Percentiles rank a stretch among this genome's conserved stretches.
Evolutionary conservation across 2,888 invertebrate genomes (phyloP).

Genomic region (Leucoptera coffeella): DNA sequence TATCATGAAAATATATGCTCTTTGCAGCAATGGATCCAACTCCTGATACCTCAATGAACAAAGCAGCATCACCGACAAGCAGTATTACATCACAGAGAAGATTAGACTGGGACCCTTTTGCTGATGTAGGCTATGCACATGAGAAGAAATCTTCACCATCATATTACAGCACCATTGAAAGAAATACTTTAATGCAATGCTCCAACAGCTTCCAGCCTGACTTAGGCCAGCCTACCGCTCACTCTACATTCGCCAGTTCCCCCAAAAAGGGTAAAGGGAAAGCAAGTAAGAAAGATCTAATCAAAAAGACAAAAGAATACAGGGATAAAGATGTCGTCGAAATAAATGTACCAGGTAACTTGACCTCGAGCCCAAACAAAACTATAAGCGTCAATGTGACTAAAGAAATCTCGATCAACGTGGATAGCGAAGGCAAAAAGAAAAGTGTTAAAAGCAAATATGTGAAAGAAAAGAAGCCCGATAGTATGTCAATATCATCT

Average conservation of each 20-base stretch:
- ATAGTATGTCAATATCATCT: conserved; percentile 15
- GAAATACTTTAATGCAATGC: conserved; percentile 50
- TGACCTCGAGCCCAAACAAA: conserved; percentile 14
- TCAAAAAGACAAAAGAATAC: conserved; percentile 28
- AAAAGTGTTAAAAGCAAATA: conserved; percentile 18
- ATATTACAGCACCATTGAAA: conserved; percentile 56
- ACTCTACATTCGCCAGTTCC: conserved; percentile 33
- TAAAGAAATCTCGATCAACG: conserved; percentile 41
- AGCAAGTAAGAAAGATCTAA: conserved; percentile 15
- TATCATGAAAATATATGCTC: too few relatives aligned
- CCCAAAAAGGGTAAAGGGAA: conserved; percentile 9
- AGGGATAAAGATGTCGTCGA: conserved; percentile 30
- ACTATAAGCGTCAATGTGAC: conserved; percentile 37
- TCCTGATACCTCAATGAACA: conserved; percentile 28
- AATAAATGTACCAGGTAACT: conserved; percentile 23
- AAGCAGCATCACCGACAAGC: conserved; percentile 64
- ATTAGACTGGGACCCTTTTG: conserved; percentile 84
- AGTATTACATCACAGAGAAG: conserved; percentile 67
- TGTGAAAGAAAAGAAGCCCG: conserved; percentile 16
- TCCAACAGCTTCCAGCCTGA: conserved; percentile 26
- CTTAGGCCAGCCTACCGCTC: conserved; percentile 41
- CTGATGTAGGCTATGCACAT: conserved; percentile 74
- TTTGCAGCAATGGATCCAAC: conserved; percentile 31
- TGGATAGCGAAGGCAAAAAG: conserved; percentile 28
- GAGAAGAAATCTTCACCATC: conserved; percentile 42